Evolutionary conservation across 2,888 invertebrate genomes (phyloP), one percentile per base, ranked within the genome.

Genomic region (Limnephilus lunatus): DNA sequence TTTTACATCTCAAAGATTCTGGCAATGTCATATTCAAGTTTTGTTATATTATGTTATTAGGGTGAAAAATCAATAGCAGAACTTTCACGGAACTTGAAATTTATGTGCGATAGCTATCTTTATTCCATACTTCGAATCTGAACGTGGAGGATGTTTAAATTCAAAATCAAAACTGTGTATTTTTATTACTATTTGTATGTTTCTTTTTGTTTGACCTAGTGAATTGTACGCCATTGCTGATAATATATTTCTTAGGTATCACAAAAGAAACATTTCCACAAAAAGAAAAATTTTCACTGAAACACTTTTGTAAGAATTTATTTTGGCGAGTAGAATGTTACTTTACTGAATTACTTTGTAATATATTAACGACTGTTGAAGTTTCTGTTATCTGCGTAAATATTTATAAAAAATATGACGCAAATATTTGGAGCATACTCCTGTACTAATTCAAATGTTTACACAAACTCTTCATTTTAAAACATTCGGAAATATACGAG

Each of bases 381-480:
- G 82, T 82, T 32, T 32, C 83, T 86, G 48, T 86, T 86, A 44
- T 44, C 86, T 5, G 48, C 30, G 44, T 86, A 86, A 86, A 86
- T 86, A 86, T 86, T 86, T 86, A 86, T 25, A 68, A 68, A 86
- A n/a, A 86, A 44, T 86, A 44, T 48, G 7, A 86, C 39, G 25
- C 44, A 86, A 86, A 86, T 86, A 86, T 86, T 86, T 86, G 48
- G 44, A 86, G 30, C 9, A 48, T n/a, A 48, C 86, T 86, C 86
- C 30, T 12, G 44, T 12, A 30, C 68, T 68, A 25, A 9, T 68
- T 68, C 19, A 14, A 31, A 82, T 82, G 82, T 82, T 82, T 82
- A 82, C 82, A 32, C 14, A 30, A 32, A 32, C 4, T 82, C 82
- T 31, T 82, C 82, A 31, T 15, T 32, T 82, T 31, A 31, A 82